A percentile compares a stretch with the other conserved stretches of the same genome.
Conservation (phyloP, 2,797 vertebrate genomes). For the Threskiornis aethiopicus region DNA sequence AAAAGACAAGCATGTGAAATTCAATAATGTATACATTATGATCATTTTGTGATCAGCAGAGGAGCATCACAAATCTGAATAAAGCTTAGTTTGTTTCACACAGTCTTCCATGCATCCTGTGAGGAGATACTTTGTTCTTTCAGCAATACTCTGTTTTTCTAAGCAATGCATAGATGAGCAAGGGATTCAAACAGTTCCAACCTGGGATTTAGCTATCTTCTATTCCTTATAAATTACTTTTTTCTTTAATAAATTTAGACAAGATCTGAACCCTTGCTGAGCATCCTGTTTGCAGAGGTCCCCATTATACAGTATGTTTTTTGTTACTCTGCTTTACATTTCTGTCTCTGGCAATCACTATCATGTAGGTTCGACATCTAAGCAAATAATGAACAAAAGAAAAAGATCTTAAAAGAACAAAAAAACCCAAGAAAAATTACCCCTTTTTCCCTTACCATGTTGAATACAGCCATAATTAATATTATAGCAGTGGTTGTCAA, state of each 20-base stretch:
- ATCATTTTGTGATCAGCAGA: background rate
- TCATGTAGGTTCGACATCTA: background rate
- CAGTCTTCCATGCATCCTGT: background rate
- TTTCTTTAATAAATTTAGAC: background rate
- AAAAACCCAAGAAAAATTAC: rapidly evolving
- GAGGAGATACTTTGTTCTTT: background rate
- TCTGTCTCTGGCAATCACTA: background rate
- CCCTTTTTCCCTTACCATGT: slow-evolving; percentile 86
- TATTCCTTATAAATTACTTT: background rate
- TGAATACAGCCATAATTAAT: slow-evolving; percentile 93
- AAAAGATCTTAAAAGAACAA: background rate
- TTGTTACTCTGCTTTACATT: background rate
- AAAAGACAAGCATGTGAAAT: background rate
- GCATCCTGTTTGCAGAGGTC: background rate
- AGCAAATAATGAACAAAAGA: background rate
- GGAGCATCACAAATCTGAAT: background rate
- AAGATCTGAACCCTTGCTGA: background rate
- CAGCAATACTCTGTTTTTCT: background rate
- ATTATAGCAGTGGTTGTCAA: slow-evolving; percentile 90
- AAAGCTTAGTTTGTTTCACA: background rate
- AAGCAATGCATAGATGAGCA: background rate
- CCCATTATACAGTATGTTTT: background rate
- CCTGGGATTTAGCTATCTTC: background rate
- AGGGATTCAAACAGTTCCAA: background rate
- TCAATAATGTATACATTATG: background rate